Evolutionary conservation across 2,113 vertebrate genomes (phyloP).

Genomic region (Balaeniceps rex): DNA sequence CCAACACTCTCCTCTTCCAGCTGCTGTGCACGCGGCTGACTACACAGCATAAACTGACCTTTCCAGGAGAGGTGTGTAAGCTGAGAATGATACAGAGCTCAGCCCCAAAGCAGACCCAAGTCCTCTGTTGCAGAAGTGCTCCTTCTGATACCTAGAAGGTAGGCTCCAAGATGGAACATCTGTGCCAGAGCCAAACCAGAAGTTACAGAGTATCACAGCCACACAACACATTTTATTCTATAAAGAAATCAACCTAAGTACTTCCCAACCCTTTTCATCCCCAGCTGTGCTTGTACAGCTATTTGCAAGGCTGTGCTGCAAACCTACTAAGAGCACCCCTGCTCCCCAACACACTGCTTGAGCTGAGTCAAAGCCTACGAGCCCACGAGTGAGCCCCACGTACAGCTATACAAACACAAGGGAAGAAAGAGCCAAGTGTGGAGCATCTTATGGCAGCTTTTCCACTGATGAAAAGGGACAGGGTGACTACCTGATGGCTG

Average conservation of each 20-base stretch:
- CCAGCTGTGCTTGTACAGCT: background rate
- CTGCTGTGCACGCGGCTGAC: background rate
- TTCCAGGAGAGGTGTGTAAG: background rate
- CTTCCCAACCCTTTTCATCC: background rate
- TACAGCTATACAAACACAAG: accelerated
- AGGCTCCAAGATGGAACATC: background rate
- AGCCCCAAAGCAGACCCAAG: background rate
- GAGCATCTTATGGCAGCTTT: background rate
- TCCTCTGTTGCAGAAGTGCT: background rate
- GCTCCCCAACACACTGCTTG: too few species aligned
- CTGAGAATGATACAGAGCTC: background rate
- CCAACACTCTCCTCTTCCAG: background rate
- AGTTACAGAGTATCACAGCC: background rate
- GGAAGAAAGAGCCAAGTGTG: too few species aligned
- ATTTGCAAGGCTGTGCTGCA: background rate
- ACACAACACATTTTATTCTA: background rate
- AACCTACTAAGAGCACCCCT: too few species aligned
- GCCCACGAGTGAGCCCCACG: background rate
- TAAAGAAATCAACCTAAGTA: background rate
- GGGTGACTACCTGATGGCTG: background rate
- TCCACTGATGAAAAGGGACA: background rate
- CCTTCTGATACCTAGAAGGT: background rate
- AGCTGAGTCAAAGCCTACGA: accelerated
- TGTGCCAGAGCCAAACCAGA: background rate
- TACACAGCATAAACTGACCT: background rate